Evolutionary conservation across 1,140 invertebrate genomes (phyloP).

Genomic region (Hyles euphorbiae): DNA sequence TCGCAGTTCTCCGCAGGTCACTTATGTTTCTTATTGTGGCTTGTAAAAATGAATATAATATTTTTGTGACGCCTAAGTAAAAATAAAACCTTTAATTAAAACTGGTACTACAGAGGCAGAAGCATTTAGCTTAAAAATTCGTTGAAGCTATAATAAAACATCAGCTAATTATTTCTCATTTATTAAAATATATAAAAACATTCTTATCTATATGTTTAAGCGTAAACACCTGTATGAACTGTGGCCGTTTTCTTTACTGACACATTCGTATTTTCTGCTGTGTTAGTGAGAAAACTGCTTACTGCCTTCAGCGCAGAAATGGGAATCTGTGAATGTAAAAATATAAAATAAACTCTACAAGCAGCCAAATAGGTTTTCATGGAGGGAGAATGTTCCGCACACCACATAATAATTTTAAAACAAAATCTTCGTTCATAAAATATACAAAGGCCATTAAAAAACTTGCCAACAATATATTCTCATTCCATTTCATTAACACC

Average conservation of each 20-base stretch:
- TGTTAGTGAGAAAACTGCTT: constrained; percentile 53
- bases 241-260: constrained; percentile 58
- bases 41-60: constrained; percentile 14
- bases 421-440: too few relatives aligned
- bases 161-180: too few relatives aligned
- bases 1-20: constrained; percentile 21
- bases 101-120: too few relatives aligned
- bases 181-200: neutral
- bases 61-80: neutral
- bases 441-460: too few relatives aligned
- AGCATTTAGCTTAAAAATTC: too few relatives aligned
- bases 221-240: constrained; percentile 55
- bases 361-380: neutral
- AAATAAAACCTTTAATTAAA: too few relatives aligned
- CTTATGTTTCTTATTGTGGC: constrained; percentile 24
- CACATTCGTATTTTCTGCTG: constrained; percentile 52
- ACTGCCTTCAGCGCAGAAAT: constrained; percentile 63
- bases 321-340: constrained; percentile 52
- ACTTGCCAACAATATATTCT: too few relatives aligned
- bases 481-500: too few relatives aligned
- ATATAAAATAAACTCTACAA: neutral
- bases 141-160: too few relatives aligned
- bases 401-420: too few relatives aligned
- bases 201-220: constrained; percentile 8
- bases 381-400: too few relatives aligned